These are phyloP conservation scores for Microcebus griseorufus DNA, from an alignment of 2,113 vertebrate species.

Conservation along the genomic window DNA sequence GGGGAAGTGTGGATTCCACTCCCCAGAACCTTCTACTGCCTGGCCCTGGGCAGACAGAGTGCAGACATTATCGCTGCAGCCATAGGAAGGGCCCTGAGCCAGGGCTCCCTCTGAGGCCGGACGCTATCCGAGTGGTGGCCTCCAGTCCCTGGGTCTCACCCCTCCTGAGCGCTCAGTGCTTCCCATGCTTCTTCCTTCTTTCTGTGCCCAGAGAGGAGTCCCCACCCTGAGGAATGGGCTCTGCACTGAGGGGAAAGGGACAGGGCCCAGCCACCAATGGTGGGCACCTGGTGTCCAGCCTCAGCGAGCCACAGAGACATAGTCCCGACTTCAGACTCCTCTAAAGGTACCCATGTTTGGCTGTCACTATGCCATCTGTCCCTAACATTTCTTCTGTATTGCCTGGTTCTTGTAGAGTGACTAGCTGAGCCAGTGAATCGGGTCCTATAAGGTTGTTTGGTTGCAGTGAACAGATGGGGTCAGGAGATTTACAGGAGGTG, in stretches of 20 bases:
- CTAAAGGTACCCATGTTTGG: not conserved
- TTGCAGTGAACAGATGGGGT: not conserved
- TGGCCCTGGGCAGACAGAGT: fast-evolving
- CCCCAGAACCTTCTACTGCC: not conserved
- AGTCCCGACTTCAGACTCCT: not conserved
- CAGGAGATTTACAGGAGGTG: not conserved
- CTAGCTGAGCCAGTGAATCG: not conserved
- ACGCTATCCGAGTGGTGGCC: not conserved
- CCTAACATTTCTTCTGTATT: not conserved
- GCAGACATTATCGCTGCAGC: not conserved
- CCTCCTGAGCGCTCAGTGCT: not conserved
- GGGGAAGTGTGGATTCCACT: fast-evolving
- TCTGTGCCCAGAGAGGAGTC: not conserved
- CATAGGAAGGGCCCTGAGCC: not conserved
- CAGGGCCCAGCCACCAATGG: too few relatives aligned
- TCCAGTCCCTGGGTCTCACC: not conserved
- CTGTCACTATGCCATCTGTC: not conserved
- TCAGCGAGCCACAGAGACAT: not conserved
- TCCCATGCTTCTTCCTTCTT: not conserved
- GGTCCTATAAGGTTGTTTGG: not conserved
- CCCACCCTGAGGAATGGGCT: not conserved
- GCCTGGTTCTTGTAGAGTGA: not conserved
- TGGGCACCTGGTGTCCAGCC: not conserved
- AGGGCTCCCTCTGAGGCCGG: not conserved
- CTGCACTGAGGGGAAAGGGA: not conserved